Evolutionary conservation across 1,140 invertebrate species (phyloP).

Genomic region (Neodiprion fabricii): DNA sequence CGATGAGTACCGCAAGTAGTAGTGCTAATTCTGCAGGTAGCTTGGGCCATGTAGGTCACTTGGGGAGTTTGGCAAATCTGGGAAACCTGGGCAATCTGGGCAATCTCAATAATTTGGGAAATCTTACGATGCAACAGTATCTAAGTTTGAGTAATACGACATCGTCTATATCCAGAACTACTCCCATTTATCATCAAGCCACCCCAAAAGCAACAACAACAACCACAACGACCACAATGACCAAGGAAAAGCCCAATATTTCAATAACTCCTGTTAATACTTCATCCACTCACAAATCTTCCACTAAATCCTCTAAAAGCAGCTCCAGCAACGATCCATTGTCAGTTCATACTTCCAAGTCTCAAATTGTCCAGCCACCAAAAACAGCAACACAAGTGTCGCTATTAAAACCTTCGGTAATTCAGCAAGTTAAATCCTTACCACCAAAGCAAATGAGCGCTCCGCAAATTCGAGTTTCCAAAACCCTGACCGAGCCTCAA

Average conservation of each 20-base stretch:
- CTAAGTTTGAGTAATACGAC: constrained; percentile 22
- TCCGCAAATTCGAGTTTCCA: constrained; percentile 50
- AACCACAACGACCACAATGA: constrained; percentile 24
- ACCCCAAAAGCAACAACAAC: constrained; percentile 19
- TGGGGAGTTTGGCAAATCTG: constrained; percentile 33
- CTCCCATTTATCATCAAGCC: constrained; percentile 36
- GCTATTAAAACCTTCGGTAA: constrained; percentile 42
- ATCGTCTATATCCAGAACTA: constrained; percentile 24
- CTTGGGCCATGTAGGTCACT: constrained; percentile 29
- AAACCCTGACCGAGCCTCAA: constrained; percentile 46
- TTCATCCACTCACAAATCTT: constrained; percentile 34
- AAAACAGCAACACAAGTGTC: constrained; percentile 43
- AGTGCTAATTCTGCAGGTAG: constrained; percentile 25
- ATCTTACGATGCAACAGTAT: constrained; percentile 1
- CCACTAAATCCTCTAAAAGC: constrained; percentile 33
- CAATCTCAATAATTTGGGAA: constrained; percentile 16
- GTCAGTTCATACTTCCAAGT: constrained; percentile 30
- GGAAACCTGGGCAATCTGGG: constrained; percentile 42
- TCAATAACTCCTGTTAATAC: constrained; percentile 53
- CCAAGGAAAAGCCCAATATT: constrained; percentile 51
- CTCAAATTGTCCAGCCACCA: constrained; percentile 27
- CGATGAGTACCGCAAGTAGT: constrained; percentile 36
- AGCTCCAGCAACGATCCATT: constrained; percentile 26
- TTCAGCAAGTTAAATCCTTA: constrained; percentile 35
- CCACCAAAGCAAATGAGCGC: constrained; percentile 42